A percentile compares a stretch with the other conserved stretches of the same genome.
phyloP scores from a whole-genome alignment of 2,888 invertebrate genomes.

The Coelinius sp. region DNA sequence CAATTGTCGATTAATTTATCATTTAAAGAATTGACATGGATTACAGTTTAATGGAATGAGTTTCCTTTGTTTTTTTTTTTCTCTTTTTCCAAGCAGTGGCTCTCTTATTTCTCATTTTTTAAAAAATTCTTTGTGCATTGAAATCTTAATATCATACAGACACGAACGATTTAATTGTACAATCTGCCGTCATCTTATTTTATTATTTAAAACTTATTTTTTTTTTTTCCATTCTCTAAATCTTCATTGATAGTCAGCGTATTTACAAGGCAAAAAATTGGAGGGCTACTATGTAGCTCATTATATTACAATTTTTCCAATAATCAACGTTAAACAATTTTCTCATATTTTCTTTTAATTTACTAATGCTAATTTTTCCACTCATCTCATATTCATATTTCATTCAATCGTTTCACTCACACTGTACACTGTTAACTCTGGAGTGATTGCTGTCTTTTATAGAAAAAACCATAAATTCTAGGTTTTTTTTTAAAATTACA shows the following conservation, averaged over 20 bases:
- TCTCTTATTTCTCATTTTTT: slow-evolving; percentile 10
- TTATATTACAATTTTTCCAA: slow-evolving; percentile 33
- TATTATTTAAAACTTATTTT: slow-evolving; percentile 16
- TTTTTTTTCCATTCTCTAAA: slow-evolving; percentile 2
- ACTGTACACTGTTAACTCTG: slow-evolving; percentile 35
- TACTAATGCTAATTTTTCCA: slow-evolving; percentile 25
- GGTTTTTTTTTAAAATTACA: slow-evolving; percentile 25
- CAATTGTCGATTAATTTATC: slow-evolving; percentile 42
- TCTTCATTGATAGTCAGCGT: slow-evolving; percentile 47
- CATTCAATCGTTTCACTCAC: slow-evolving; percentile 12
- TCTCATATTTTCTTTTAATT: slow-evolving; percentile 23
- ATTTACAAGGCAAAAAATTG: slow-evolving; percentile 49
- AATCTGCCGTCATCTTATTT: slow-evolving; percentile 40
- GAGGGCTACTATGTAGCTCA: slow-evolving; percentile 35
- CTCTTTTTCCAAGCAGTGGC: slow-evolving; percentile 44
- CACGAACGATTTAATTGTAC: slow-evolving; percentile 43
- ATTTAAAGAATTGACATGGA: slow-evolving; percentile 53
- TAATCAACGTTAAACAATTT: slow-evolving; percentile 44
- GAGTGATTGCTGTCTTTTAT: slow-evolving; percentile 22
- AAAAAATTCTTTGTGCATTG: slow-evolving; percentile 51
- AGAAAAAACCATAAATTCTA: slow-evolving; percentile 41
- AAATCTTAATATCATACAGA: slow-evolving; percentile 44
- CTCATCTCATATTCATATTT: slow-evolving; percentile 21
- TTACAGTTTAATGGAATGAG: slow-evolving; percentile 45
- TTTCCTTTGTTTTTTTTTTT: slow-evolving; percentile 33